Evolutionary conservation across 2,888 invertebrate genomes (phyloP).

Genomic region (Digitonthophagus gazella): DNA sequence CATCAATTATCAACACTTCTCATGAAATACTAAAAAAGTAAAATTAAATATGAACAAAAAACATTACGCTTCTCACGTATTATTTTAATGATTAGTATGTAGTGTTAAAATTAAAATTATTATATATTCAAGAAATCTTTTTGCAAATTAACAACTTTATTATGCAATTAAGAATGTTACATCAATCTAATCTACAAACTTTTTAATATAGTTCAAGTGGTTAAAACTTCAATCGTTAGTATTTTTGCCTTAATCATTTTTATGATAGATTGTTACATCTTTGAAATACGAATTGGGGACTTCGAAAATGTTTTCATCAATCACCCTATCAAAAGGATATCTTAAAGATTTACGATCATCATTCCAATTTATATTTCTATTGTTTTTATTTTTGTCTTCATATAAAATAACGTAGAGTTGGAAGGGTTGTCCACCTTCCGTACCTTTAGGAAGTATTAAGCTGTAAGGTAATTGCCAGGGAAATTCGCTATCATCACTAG

Average conservation of each 20-base stretch:
- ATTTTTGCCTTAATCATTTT: conserved; percentile 22
- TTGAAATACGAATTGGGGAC: conserved; percentile 67
- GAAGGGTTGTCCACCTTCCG: conserved; percentile 59
- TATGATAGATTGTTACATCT: conserved; percentile 65
- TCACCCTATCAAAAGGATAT: conserved; percentile 71
- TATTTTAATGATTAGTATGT: too few relatives aligned
- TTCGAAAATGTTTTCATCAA: conserved; percentile 56
- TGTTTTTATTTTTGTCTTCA: conserved; percentile 37
- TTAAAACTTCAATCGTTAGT: neutral
- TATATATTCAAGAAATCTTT: too few relatives aligned
- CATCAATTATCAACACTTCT: too few relatives aligned
- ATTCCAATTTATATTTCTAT: conserved; percentile 33
- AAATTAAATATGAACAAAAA: too few relatives aligned
- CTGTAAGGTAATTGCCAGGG: conserved; percentile 67
- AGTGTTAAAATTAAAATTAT: too few relatives aligned
- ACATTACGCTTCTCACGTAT: too few relatives aligned
- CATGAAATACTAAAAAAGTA: too few relatives aligned
- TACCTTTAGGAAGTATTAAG: conserved; percentile 70
- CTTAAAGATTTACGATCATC: conserved; percentile 65
- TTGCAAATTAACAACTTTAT: too few relatives aligned
- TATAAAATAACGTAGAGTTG: conserved; percentile 55
- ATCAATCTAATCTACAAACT: too few relatives aligned
- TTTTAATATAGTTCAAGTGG: too few relatives aligned
- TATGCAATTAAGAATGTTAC: too few relatives aligned
- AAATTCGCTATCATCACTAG: conserved; percentile 56